A percentile compares a stretch with the other conserved stretches of the same genome.
Conservation (phyloP, 1,140 invertebrate species). For the Bicyclus anynana region DNA sequence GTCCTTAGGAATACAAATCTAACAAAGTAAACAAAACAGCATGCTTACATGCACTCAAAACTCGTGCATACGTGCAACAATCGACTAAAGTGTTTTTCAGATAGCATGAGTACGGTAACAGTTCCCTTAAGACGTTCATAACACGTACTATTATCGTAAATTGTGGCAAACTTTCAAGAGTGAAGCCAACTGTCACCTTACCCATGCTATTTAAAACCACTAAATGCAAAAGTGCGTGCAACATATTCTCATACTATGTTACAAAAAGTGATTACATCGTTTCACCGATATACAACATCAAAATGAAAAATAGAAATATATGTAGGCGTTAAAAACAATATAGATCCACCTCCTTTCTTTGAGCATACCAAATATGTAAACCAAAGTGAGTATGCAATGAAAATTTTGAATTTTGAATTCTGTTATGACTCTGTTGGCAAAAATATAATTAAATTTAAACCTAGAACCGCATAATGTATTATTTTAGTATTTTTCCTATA, state of each 20-base stretch:
- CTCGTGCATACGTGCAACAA: slow-evolving; percentile 29
- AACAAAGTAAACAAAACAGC: slow-evolving; percentile 9
- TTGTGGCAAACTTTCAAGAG: too few species aligned
- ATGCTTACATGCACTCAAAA: slow-evolving; percentile 23
- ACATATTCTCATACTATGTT: not conserved
- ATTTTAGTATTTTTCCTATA: not conserved
- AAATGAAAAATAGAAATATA: slow-evolving; percentile 1
- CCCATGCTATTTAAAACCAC: slow-evolving; percentile 23
- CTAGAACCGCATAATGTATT: too few species aligned
- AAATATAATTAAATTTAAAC: slow-evolving; percentile 17
- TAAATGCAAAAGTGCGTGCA: slow-evolving; percentile 23
- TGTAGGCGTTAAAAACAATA: slow-evolving; percentile 17
- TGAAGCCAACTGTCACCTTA: too few species aligned
- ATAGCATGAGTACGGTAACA: too few species aligned
- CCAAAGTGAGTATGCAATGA: slow-evolving; percentile 48
- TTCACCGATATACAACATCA: not conserved
- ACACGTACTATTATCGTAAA: too few species aligned
- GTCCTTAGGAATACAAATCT: too few species aligned
- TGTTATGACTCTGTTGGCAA: slow-evolving; percentile 67
- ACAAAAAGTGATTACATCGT: slow-evolving; percentile 1
- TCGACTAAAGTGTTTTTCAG: too few species aligned
- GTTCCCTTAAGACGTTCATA: too few species aligned
- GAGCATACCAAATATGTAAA: slow-evolving; percentile 64
- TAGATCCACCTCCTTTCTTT: slow-evolving; percentile 69
- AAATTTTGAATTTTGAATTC: slow-evolving; percentile 71